Conservation (phyloP, 2,797 vertebrate species). For the Micromesistius poutassou region DNA sequence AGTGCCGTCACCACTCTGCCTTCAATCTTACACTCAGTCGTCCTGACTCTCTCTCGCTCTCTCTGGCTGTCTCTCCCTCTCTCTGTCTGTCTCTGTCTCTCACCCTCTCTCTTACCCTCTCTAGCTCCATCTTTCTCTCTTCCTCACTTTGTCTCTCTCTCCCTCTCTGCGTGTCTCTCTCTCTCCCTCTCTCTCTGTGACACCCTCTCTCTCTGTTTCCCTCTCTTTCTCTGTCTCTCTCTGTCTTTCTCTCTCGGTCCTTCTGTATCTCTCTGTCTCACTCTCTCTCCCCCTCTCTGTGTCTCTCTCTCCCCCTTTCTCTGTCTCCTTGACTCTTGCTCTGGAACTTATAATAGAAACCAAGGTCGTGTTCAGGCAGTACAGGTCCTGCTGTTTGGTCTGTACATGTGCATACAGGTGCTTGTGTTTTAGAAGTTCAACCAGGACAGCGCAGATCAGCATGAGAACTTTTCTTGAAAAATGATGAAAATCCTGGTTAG, state of each 20-base stretch:
- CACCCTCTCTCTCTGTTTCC: not conserved
- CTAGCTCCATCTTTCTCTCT: not conserved
- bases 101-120: not conserved
- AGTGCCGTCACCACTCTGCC: constrained; percentile 26
- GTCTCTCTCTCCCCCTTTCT: too few relatives aligned
- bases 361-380: not conserved
- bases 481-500: too few relatives aligned
- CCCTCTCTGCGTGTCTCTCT: not conserved
- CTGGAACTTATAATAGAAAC: not conserved
- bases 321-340: too few relatives aligned
- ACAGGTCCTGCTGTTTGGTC: not conserved
- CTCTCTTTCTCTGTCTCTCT: not conserved
- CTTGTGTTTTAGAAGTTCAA: not conserved
- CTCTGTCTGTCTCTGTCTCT: constrained; percentile 17
- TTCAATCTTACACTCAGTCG: constrained; percentile 10
- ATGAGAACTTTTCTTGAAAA: not conserved
- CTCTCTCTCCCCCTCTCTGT: not conserved
- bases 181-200: not conserved
- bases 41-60: constrained; percentile 28
- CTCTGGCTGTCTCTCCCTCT: too few relatives aligned
- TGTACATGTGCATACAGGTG: too few relatives aligned
- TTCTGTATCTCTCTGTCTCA: not conserved
- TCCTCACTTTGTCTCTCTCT: not conserved
- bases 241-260: not conserved
- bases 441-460: not conserved